A percentile compares a stretch with the other conserved stretches of the same genome.
Conservation (phyloP, 2,888 invertebrate genomes). For the Cataglyphis livida region DNA sequence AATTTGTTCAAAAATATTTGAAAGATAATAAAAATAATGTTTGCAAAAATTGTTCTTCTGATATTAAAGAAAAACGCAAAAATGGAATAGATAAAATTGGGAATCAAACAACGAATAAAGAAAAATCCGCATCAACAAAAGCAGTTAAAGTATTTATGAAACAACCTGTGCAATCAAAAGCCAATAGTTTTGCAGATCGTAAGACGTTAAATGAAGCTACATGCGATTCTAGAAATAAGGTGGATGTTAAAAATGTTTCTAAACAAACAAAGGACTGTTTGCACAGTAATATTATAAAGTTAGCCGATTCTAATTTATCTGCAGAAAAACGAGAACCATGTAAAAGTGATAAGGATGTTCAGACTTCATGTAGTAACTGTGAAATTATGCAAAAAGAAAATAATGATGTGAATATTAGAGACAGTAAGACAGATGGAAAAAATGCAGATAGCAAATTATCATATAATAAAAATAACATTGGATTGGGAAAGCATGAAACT, state of each 20-base stretch:
- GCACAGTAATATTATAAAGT: slow-evolving; percentile 57
- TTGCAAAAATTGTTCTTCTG: slow-evolving; percentile 73
- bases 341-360: slow-evolving; percentile 53
- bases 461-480: slow-evolving; percentile 72
- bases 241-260: slow-evolving; percentile 63
- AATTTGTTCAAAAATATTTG: slow-evolving; percentile 83
- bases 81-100: slow-evolving; percentile 70
- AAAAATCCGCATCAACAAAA: slow-evolving; percentile 75
- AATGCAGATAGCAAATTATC: slow-evolving; percentile 55
- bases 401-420: slow-evolving; percentile 31
- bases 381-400: slow-evolving; percentile 56
- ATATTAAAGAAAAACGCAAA: slow-evolving; percentile 74
- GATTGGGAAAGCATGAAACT: slow-evolving; percentile 77
- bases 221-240: slow-evolving; percentile 62
- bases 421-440: slow-evolving; percentile 55
- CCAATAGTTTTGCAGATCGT: slow-evolving; percentile 63
- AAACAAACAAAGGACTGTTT: slow-evolving; percentile 64
- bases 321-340: slow-evolving; percentile 64
- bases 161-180: slow-evolving; percentile 69
- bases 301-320: slow-evolving; percentile 61
- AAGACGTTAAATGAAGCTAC: slow-evolving; percentile 67
- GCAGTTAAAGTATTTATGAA: slow-evolving; percentile 71
- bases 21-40: slow-evolving; percentile 80
- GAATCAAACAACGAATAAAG: slow-evolving; percentile 73
- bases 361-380: slow-evolving; percentile 25